Evolutionary conservation across 64 coral and sea anemone genomes (phyloP).

Genomic region (Porites australiensis): DNA sequence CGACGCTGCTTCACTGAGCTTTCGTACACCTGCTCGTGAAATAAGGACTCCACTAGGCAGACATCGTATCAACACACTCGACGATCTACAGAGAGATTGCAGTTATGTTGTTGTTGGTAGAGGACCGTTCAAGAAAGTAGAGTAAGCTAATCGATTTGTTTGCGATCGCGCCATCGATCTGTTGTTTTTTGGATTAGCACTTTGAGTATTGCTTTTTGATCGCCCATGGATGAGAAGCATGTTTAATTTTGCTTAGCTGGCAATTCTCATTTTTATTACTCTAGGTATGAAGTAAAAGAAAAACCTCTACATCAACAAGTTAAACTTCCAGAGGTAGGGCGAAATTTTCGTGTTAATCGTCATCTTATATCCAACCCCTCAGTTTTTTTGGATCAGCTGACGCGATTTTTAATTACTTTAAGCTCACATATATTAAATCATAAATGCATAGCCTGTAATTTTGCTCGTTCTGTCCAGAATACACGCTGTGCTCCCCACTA

Average conservation of each 20-base stretch:
- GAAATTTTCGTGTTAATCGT: background rate
- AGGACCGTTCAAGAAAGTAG: conserved; percentile 61
- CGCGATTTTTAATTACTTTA: background rate
- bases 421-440: background rate
- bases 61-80: conserved; percentile 39
- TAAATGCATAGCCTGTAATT: background rate
- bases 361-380: background rate
- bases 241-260: background rate
- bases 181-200: background rate
- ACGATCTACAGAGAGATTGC: conserved; percentile 21
- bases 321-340: conserved; percentile 5
- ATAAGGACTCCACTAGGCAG: conserved; percentile 54
- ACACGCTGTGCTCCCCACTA: no score
- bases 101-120: conserved; percentile 55
- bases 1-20: background rate
- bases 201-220: background rate
- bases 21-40: conserved; percentile 49
- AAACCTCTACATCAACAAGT: background rate
- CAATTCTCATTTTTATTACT: background rate
- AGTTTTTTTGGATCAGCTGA: background rate
- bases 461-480: background rate
- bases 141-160: conserved; percentile 28
- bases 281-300: conserved; percentile 19
- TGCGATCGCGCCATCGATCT: conserved; percentile 5
- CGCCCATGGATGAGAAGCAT: background rate